These are phyloP conservation scores for Tetramorium alpestre DNA, from an alignment of 1,140 invertebrate genomes.

Conservation along the genomic window DNA sequence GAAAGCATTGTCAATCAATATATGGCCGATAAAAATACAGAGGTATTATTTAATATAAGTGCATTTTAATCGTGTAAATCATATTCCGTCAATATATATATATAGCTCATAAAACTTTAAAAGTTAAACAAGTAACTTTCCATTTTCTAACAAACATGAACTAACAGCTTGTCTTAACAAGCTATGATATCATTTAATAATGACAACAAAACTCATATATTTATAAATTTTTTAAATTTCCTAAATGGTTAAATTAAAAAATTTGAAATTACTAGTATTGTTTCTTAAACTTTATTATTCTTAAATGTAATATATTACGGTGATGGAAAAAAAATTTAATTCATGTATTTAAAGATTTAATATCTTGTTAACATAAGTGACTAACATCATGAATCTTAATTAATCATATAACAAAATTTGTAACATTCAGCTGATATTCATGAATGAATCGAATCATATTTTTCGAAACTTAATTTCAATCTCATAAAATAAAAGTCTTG, in stretches of 20 bases:
- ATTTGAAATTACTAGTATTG: neutral
- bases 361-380: neutral
- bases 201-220: neutral
- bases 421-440: neutral
- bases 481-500: constrained; percentile 55
- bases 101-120: constrained; percentile 1
- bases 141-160: constrained; percentile 26
- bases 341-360: neutral
- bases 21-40: constrained; percentile 75
- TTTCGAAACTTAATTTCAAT: constrained; percentile 2
- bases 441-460: constrained; percentile 20
- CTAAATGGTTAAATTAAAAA: neutral
- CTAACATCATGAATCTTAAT: neutral
- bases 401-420: neutral
- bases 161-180: constrained; percentile 26
- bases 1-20: constrained; percentile 74
- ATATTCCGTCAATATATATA: neutral
- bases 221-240: constrained; percentile 14
- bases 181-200: neutral
- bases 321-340: neutral
- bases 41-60: constrained; percentile 71
- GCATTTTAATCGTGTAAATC: neutral
- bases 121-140: neutral
- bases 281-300: neutral
- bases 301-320: neutral